Conservation (phyloP, 2,797 vertebrate genomes). For the Urophycis tenuis region DNA sequence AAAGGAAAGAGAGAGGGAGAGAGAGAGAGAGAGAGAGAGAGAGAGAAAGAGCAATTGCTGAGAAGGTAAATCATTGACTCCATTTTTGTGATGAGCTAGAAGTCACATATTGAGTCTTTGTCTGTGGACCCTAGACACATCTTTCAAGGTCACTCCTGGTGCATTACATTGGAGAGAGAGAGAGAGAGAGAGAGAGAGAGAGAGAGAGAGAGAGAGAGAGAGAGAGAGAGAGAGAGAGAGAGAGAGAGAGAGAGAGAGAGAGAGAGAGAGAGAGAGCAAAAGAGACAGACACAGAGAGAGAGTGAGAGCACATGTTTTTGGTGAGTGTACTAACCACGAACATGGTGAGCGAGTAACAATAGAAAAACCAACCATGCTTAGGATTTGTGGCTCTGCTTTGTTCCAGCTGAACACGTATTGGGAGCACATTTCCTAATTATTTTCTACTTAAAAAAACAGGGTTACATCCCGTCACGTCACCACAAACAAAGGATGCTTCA, state of each 20-base stretch:
- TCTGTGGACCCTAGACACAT: slow-evolving; percentile 45
- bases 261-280: background rate
- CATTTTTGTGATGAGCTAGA: slow-evolving; percentile 47
- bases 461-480: background rate
- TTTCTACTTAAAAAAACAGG: background rate
- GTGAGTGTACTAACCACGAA: background rate
- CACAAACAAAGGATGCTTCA: background rate
- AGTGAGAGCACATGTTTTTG: background rate
- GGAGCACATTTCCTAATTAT: background rate
- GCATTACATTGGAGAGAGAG: slow-evolving; percentile 27
- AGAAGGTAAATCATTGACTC: slow-evolving; percentile 44
- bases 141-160: slow-evolving; percentile 58
- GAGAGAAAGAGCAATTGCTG: slow-evolving; percentile 41
- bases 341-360: slow-evolving; percentile 1
- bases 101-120: slow-evolving; percentile 54
- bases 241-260: background rate
- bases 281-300: background rate
- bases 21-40: background rate
- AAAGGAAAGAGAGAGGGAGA: background rate
- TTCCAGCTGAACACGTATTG: background rate
- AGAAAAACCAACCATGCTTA: background rate
- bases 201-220: background rate
- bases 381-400: background rate
- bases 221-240: too few relatives aligned
- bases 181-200: background rate